Percentiles rank a stretch among this genome's conserved stretches.
phyloP scores from a whole-genome alignment of 2,888 invertebrate genomes.

The Sisyra nigra region DNA sequence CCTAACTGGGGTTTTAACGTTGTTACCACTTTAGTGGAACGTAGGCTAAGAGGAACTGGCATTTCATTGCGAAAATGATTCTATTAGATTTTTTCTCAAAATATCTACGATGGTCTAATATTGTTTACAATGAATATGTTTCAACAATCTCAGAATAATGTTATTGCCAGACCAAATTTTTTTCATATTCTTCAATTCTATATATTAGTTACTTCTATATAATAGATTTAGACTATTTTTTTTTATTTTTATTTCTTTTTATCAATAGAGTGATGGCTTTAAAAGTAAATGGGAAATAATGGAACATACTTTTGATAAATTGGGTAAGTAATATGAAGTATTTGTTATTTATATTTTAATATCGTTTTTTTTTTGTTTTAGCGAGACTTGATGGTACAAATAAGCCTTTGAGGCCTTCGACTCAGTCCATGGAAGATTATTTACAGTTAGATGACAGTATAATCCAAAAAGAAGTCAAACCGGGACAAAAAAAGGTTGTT shows the following conservation, averaged over 20 bases:
- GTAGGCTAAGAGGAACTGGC: too few species aligned
- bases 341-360: conserved; percentile 4
- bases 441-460: conserved; percentile 72
- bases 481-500: conserved; percentile 88
- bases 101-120: too few species aligned
- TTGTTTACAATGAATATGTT: too few species aligned
- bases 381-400: conserved; percentile 86
- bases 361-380: conserved; percentile 32
- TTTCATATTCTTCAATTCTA: conserved; percentile 3
- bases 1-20: too few species aligned
- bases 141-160: too few species aligned
- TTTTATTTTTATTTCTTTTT: conserved; percentile 4
- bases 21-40: too few species aligned
- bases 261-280: conserved; percentile 24
- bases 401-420: conserved; percentile 51
- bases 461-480: conserved; percentile 38
- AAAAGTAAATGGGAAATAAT: conserved; percentile 75
- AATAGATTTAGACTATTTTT: too few species aligned
- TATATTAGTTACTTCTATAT: too few species aligned
- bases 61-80: too few species aligned
- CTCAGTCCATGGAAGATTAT: conserved; percentile 81
- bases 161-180: background rate
- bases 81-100: conserved; percentile 11
- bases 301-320: conserved; percentile 62
- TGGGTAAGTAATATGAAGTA: conserved; percentile 50